Percentiles rank a stretch among this genome's conserved stretches.
Evolutionary conservation across 1,140 invertebrate species (phyloP).

Genomic region (Caenorhabditis latens): DNA sequence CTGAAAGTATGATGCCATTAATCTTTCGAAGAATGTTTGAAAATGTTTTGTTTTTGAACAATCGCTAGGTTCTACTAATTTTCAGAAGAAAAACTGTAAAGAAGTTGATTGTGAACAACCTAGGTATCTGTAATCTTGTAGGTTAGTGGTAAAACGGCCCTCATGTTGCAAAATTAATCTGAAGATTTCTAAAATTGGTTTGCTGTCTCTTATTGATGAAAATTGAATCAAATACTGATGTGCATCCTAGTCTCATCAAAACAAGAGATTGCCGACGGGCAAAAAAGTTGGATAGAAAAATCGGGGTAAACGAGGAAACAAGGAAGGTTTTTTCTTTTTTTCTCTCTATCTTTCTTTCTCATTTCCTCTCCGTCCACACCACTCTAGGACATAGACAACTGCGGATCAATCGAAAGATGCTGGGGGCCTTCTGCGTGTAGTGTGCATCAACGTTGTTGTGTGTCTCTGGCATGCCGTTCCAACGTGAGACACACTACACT

Average conservation of each 20-base stretch:
- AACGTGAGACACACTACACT: slow-evolving; percentile 30
- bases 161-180: no score
- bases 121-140: no score
- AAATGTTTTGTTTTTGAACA: no score
- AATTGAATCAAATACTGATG: slow-evolving; percentile 6
- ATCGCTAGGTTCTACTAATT: no score
- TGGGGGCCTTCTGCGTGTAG: slow-evolving; percentile 35
- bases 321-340: not conserved
- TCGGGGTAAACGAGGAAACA: slow-evolving; percentile 51
- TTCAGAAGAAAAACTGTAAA: no score
- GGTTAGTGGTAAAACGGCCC: no score
- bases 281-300: slow-evolving; percentile 23
- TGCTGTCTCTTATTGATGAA: not conserved
- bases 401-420: slow-evolving; percentile 36
- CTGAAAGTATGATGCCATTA: no score
- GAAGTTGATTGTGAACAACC: no score
- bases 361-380: not conserved
- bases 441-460: slow-evolving; percentile 47
- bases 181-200: not conserved
- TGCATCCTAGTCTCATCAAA: slow-evolving; percentile 31
- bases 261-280: slow-evolving; percentile 21
- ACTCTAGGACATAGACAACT: slow-evolving; percentile 23
- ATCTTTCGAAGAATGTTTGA: no score
- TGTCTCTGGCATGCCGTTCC: slow-evolving; percentile 43
- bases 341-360: not conserved